These are phyloP conservation scores for Pollenia griseotomentosa DNA, from an alignment of 2,888 invertebrate genomes.

Conservation along the genomic window DNA sequence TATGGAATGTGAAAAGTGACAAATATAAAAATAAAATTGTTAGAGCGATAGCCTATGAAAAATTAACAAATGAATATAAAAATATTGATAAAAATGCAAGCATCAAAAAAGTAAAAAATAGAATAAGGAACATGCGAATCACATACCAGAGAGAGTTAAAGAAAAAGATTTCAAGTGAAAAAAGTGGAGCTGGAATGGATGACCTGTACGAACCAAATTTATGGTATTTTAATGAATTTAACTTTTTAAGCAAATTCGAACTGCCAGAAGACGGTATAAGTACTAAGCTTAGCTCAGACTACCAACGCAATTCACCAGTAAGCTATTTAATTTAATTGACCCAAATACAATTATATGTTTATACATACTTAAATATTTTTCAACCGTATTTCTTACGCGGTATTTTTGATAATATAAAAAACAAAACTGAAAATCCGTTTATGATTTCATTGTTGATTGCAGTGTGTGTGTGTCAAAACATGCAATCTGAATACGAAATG, in stretches of 20 bases:
- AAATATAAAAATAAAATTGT: constrained; percentile 30
- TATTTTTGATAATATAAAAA: too few species aligned
- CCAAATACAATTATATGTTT: too few species aligned
- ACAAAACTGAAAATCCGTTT: too few species aligned
- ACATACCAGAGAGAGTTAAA: constrained; percentile 34
- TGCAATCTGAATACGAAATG: too few species aligned
- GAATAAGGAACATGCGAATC: constrained; percentile 33
- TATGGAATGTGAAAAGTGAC: constrained; percentile 5
- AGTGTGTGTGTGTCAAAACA: too few species aligned
- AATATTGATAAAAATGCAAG: constrained; percentile 36
- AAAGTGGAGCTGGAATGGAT: constrained; percentile 9
- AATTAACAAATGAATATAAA: constrained; percentile 28
- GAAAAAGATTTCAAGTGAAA: constrained; percentile 21
- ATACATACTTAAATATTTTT: too few species aligned
- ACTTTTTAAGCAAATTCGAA: constrained; percentile 36
- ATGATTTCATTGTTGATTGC: too few species aligned
- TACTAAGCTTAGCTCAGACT: constrained; percentile 7
- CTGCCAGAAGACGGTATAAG: not conserved
- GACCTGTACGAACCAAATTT: constrained; percentile 38
- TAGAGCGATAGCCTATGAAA: constrained; percentile 19
- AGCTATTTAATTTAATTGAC: not conserved
- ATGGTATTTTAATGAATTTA: constrained; percentile 39
- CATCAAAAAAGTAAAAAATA: constrained; percentile 16
- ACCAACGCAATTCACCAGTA: constrained; percentile 21
- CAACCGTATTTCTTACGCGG: too few species aligned